Evolutionary conservation across 2,797 vertebrate species (phyloP).

Genomic region (Crocidura indochinensis): DNA sequence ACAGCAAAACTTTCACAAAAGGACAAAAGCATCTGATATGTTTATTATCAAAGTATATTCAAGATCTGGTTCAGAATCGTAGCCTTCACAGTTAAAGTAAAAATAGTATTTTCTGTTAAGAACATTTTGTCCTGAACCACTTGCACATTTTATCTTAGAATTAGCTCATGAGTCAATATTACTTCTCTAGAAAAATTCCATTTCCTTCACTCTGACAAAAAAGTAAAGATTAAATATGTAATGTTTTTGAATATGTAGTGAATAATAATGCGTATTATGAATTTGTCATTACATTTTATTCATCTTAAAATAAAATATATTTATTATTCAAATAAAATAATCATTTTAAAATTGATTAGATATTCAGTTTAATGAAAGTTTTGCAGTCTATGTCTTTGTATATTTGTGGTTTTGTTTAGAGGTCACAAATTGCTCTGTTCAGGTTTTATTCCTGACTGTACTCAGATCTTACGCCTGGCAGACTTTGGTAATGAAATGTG

Average conservation of each 20-base stretch:
- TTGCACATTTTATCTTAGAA: neutral
- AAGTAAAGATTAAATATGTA: neutral
- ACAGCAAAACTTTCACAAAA: neutral
- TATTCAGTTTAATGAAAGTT: constrained; percentile 54
- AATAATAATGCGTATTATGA: neutral
- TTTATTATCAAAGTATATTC: neutral
- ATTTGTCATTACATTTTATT: constrained; percentile 5
- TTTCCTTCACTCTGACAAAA: neutral
- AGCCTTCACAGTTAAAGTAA: neutral
- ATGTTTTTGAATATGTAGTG: constrained; percentile 37
- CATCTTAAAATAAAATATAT: neutral
- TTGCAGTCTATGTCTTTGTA: neutral
- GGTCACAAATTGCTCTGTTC: no score
- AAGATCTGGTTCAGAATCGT: neutral
- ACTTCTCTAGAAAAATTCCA: neutral
- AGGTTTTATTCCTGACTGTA: no score
- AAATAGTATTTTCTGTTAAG: neutral
- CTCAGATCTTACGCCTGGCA: no score
- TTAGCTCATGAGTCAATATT: neutral
- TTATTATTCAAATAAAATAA: neutral
- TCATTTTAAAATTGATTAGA: neutral
- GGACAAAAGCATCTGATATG: neutral
- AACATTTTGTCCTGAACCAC: neutral
- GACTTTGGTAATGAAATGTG: no score
- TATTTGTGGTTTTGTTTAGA: neutral